A percentile compares a stretch with the other conserved stretches of the same genome.
Evolutionary conservation across 2,113 vertebrate genomes (phyloP).

Genomic region (Petroica traversi): DNA sequence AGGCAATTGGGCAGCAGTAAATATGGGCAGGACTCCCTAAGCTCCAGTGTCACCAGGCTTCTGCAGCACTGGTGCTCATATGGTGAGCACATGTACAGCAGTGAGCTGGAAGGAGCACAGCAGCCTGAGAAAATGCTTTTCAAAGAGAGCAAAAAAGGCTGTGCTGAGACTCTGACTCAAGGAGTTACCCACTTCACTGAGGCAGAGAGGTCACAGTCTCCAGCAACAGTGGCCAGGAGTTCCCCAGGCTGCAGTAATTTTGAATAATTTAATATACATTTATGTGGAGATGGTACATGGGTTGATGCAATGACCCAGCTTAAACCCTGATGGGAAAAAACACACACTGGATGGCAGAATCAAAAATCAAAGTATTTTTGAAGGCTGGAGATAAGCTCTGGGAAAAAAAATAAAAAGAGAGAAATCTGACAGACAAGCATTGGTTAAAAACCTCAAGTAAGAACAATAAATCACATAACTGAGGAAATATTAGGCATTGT

Average conservation of each 20-base stretch:
- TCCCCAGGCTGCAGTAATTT: background rate
- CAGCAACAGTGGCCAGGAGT: background rate
- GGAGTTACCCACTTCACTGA: background rate
- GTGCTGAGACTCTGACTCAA: background rate
- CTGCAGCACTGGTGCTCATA: background rate
- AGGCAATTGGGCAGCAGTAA: background rate
- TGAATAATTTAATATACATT: background rate
- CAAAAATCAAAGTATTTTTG: background rate
- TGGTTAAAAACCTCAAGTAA: background rate
- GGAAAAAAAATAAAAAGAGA: rapidly evolving
- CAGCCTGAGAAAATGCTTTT: background rate
- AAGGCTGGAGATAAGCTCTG: background rate
- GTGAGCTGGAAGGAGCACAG: background rate
- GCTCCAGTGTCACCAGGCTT: background rate
- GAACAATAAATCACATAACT: background rate
- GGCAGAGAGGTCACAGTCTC: rapidly evolving
- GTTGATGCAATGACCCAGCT: background rate
- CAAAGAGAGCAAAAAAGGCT: background rate
- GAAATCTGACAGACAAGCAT: background rate
- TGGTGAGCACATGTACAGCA: background rate
- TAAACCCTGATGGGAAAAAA: background rate
- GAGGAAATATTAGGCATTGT: background rate
- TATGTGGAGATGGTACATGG: background rate
- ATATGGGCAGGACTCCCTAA: background rate
- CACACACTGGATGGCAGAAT: background rate